Percentiles rank a stretch among this genome's conserved stretches.
Evolutionary conservation across 2,888 invertebrate genomes (phyloP).

Genomic region (Spatulosminthurus flaviceps): DNA sequence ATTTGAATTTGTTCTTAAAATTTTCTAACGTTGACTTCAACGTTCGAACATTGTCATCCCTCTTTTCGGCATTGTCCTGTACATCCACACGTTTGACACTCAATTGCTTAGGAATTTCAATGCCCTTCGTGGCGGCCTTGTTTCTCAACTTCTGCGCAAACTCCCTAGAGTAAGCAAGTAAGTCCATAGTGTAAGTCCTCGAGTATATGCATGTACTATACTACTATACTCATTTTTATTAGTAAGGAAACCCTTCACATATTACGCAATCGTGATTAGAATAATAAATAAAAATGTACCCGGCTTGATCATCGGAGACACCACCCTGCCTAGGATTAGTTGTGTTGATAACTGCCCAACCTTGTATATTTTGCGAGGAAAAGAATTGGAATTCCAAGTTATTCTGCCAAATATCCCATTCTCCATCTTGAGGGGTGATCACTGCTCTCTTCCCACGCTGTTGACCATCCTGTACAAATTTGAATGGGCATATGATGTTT

Average conservation of each 20-base stretch:
- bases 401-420: constrained; percentile 53
- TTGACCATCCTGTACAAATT: background rate
- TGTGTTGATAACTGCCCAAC: constrained; percentile 49
- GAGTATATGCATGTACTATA: too few relatives aligned
- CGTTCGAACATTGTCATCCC: constrained; percentile 13
- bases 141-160: constrained; percentile 16
- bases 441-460: constrained; percentile 12
- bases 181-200: too few relatives aligned
- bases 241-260: too few relatives aligned
- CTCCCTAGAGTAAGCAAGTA: constrained; percentile 11
- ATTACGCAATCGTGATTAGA: too few relatives aligned
- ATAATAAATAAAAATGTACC: too few relatives aligned
- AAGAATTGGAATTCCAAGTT: constrained; percentile 39
- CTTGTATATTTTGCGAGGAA: constrained; percentile 7
- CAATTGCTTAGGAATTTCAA: constrained; percentile 29
- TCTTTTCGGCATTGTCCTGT: background rate
- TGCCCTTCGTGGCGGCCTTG: constrained; percentile 31
- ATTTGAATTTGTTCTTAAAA: background rate
- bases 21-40: background rate
- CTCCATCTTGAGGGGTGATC: constrained; percentile 8
- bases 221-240: too few relatives aligned
- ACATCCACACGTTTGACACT: background rate
- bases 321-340: background rate
- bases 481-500: background rate
- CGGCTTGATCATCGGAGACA: constrained; percentile 1